phyloP scores from a whole-genome alignment of 2,888 invertebrate genomes.

The Macrophya alboannulata region DNA sequence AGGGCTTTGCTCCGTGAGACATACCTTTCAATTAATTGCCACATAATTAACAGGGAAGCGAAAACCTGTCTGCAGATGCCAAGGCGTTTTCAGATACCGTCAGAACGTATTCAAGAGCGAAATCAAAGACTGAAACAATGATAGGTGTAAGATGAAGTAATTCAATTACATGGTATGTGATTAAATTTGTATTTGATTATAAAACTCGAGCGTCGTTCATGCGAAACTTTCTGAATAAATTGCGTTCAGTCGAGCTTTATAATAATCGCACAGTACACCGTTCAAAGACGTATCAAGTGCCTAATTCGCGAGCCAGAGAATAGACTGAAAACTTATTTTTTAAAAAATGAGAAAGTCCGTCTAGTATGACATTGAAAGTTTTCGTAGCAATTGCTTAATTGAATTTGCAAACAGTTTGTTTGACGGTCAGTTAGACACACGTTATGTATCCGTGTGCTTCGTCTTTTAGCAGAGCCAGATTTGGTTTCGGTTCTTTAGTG shows the following conservation, averaged over 20 bases:
- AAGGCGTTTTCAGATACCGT: not conserved
- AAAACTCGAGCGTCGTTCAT: not conserved
- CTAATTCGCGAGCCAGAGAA: not conserved
- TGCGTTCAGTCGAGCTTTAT: not conserved
- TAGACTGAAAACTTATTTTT: not conserved
- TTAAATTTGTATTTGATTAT: not conserved
- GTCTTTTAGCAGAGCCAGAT: conserved; percentile 17
- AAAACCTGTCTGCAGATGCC: not conserved
- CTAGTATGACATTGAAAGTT: conserved; percentile 30
- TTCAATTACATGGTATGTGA: not conserved
- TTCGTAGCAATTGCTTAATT: conserved; percentile 23
- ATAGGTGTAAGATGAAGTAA: not conserved
- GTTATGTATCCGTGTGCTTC: conserved; percentile 26
- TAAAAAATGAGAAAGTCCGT: not conserved
- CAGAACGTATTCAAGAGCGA: not conserved
- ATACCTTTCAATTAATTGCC: conserved; percentile 11
- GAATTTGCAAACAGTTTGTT: conserved; percentile 36
- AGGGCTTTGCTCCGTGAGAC: not conserved
- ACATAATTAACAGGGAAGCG: not conserved
- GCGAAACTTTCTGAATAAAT: conserved; percentile 10
- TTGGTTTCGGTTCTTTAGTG: not conserved
- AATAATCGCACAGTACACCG: not conserved
- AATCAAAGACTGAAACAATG: not conserved
- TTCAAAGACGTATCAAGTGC: not conserved
- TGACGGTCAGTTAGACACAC: conserved; percentile 23